Conservation (phyloP, 2,113 vertebrate species). For the Larimichthys crocea region DNA sequence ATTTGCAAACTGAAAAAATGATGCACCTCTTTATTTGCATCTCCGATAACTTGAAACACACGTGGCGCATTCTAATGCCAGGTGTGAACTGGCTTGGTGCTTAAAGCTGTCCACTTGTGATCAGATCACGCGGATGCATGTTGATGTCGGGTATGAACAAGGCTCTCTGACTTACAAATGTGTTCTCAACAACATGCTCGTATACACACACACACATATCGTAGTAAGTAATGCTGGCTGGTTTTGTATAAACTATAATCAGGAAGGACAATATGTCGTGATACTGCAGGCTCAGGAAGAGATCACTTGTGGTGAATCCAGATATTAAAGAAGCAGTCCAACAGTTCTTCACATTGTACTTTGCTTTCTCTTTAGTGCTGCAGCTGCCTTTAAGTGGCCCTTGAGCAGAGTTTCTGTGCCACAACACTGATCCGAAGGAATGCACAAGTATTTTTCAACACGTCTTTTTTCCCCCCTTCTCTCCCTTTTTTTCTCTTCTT, state of each 20-base stretch:
- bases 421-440: slow-evolving; percentile 58
- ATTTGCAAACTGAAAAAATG: no score
- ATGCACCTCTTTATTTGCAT: no score
- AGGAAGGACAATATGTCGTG: background rate
- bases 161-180: no score
- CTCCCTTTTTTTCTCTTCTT: no score
- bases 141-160: no score
- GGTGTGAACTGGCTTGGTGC: no score
- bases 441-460: slow-evolving; percentile 43
- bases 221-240: background rate
- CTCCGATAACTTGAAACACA: no score
- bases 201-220: no score
- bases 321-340: slow-evolving; percentile 19
- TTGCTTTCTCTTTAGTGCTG: slow-evolving; percentile 31
- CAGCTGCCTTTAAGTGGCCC: slow-evolving; percentile 57
- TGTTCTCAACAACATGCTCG: no score
- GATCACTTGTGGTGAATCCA: background rate
- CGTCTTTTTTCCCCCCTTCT: background rate
- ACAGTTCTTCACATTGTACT: slow-evolving; percentile 20
- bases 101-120: no score
- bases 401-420: slow-evolving; percentile 54
- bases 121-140: no score
- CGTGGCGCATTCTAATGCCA: no score
- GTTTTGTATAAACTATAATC: background rate
- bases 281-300: slow-evolving; percentile 25